A percentile compares a stretch with the other conserved stretches of the same genome.
Conservation (phyloP, 2,797 vertebrate species). For the Morus bassanus region DNA sequence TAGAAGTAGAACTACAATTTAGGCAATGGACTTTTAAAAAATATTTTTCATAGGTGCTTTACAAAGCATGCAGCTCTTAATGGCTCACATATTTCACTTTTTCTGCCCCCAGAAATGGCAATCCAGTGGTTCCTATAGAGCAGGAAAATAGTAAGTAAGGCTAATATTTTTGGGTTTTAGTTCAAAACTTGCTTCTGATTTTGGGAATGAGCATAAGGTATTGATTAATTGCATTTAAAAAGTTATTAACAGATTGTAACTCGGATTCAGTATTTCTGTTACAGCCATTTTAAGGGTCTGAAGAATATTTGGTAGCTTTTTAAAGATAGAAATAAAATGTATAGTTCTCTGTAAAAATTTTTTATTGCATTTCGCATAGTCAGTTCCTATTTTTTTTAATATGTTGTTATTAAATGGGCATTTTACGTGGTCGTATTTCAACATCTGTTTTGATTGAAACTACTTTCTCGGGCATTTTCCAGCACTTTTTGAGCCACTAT, state of each 20-base stretch:
- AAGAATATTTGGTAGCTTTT: background rate
- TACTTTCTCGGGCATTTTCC: background rate
- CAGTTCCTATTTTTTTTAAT: background rate
- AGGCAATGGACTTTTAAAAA: background rate
- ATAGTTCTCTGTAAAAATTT: background rate
- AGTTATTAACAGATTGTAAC: background rate
- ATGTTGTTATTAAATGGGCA: background rate
- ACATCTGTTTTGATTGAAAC: background rate
- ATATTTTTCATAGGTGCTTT: constrained; percentile 2
- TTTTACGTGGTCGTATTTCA: background rate
- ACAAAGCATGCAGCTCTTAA: constrained; percentile 7
- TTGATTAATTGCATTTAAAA: background rate
- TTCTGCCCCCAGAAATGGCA: constrained; percentile 81
- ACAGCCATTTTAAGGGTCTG: background rate
- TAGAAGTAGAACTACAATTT: background rate
- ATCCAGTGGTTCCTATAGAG: constrained; percentile 81
- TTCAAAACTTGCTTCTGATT: constrained; percentile 5
- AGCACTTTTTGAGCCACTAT: background rate
- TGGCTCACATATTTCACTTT: constrained; percentile 48
- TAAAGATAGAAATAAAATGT: background rate
- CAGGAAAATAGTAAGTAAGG: constrained; percentile 83
- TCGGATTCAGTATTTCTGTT: background rate
- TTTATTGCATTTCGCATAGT: background rate
- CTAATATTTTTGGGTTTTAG: background rate
- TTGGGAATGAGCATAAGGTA: background rate